These are phyloP conservation scores for Propithecus perrieri DNA, from an alignment of 2,797 vertebrate genomes.

Conservation along the genomic window DNA sequence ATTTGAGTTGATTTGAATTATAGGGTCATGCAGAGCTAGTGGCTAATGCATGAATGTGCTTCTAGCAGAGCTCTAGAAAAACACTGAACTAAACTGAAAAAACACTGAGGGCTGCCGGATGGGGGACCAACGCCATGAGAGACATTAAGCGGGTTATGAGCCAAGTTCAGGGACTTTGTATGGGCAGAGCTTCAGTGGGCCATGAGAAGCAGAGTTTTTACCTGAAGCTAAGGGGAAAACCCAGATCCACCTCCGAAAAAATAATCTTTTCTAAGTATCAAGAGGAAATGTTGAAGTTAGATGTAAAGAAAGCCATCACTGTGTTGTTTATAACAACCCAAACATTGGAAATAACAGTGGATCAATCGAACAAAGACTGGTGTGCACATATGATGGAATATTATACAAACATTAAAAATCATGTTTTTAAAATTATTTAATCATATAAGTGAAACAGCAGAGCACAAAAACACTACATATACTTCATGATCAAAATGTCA, in stretches of 20 bases:
- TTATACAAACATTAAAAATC: not conserved
- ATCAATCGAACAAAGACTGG: not conserved
- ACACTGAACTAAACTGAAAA: not conserved
- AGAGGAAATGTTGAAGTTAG: not conserved
- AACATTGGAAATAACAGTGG: not conserved
- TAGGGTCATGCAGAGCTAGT: not conserved
- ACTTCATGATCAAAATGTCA: not conserved
- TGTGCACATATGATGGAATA: not conserved
- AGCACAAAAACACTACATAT: not conserved
- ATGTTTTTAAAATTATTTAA: not conserved
- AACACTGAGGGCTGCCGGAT: not conserved
- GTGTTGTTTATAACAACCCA: not conserved
- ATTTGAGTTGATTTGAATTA: not conserved
- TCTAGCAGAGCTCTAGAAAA: slow-evolving; percentile 19
- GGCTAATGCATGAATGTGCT: not conserved
- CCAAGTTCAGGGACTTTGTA: not conserved
- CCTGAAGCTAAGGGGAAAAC: not conserved
- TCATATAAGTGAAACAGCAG: not conserved
- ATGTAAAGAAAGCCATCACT: not conserved
- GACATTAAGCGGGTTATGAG: not conserved
- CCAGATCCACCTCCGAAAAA: not conserved
- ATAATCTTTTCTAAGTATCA: not conserved
- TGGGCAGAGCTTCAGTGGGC: not conserved
- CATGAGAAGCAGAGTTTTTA: not conserved
- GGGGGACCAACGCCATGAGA: not conserved